Base-by-base conservation (phyloP, 2,888 invertebrate genomes). In the Diarsia dahlii region DNA sequence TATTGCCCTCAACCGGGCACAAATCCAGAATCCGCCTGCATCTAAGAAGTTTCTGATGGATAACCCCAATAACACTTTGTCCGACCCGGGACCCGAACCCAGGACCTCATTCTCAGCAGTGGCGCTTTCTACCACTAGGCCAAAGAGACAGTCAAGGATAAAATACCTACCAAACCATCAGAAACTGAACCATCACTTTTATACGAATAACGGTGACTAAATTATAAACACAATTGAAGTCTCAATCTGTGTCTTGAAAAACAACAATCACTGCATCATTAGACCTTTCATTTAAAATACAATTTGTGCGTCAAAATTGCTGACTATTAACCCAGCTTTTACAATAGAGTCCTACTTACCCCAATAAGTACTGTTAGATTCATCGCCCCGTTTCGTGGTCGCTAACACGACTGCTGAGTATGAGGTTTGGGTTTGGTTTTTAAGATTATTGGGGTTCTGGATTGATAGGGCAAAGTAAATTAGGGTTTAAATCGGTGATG, bases 261-360 rank as follows among this genome's bases (percentile, higher is more conserved):
- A 71, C 54, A 71, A 71, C 18, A 48, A 18, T 45, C 13, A 8
- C 23, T 48, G 39, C 4, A n/a, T 34, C 6, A 15, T 23, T 76
- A 68, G 2, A 46, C 1, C 20, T 54, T 52, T 52, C 34, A 78
- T 64, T 64, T 71, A 71, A 58, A 52, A 58, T 71, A 13, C 20
- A 72, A 79, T 79, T 78, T 39, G 58, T 18, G 5, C 9, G 20
- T 54, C 39, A 78, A 56, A 70, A 71, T 71, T 56, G 18, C 18
- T 60, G 34, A 56, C 48, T 48, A 18, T 71, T 60, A 54, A 48
- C 58, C 65, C 65, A 56, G 34, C 56, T 39, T 73, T 73, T 65
- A 54, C 20, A 65, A 23, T 5, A 50, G 0, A 73, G 73, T 63
- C 28, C 81, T 77, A 84, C 81, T 74, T 69, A 80, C 77, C 82